Conservation (phyloP, 1,140 invertebrate genomes). For the Megathymus violae region DNA sequence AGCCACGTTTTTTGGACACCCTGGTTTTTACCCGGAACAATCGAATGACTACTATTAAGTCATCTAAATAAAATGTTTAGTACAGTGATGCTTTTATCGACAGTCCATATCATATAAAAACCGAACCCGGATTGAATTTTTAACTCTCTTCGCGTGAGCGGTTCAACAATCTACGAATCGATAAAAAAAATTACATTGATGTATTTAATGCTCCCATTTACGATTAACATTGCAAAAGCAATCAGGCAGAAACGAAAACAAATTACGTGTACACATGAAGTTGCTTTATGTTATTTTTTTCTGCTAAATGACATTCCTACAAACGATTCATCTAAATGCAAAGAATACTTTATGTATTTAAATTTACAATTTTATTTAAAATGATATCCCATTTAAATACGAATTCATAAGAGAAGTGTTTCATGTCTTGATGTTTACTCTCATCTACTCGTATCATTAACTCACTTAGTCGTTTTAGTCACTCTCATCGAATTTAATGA, state of each 20-base stretch:
- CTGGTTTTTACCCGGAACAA: slow-evolving; percentile 59
- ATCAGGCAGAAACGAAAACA: slow-evolving; percentile 23
- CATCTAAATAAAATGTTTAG: slow-evolving; percentile 48
- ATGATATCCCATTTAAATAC: too few relatives aligned
- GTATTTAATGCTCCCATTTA: slow-evolving; percentile 13
- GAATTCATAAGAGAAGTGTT: too few relatives aligned
- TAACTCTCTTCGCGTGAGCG: slow-evolving; percentile 20
- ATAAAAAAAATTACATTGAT: slow-evolving; percentile 20
- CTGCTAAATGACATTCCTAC: background rate
- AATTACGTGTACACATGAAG: background rate
- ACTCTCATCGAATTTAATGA: too few relatives aligned
- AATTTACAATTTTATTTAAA: background rate
- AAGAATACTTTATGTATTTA: background rate
- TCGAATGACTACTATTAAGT: slow-evolving; percentile 37
- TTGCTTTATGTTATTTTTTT: slow-evolving; percentile 25
- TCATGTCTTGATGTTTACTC: too few relatives aligned
- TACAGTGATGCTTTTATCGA: slow-evolving; percentile 41
- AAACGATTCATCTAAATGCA: background rate
- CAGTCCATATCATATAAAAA: slow-evolving; percentile 41
- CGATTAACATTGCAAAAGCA: slow-evolving; percentile 16
- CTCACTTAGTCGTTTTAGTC: too few relatives aligned
- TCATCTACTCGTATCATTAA: too few relatives aligned
- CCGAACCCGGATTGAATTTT: slow-evolving; percentile 48
- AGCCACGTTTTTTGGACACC: slow-evolving; percentile 43
- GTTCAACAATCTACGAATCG: slow-evolving; percentile 19